These are phyloP conservation scores for Ellobius talpinus DNA, from an alignment of 2,113 vertebrate genomes.

Conservation along the genomic window DNA sequence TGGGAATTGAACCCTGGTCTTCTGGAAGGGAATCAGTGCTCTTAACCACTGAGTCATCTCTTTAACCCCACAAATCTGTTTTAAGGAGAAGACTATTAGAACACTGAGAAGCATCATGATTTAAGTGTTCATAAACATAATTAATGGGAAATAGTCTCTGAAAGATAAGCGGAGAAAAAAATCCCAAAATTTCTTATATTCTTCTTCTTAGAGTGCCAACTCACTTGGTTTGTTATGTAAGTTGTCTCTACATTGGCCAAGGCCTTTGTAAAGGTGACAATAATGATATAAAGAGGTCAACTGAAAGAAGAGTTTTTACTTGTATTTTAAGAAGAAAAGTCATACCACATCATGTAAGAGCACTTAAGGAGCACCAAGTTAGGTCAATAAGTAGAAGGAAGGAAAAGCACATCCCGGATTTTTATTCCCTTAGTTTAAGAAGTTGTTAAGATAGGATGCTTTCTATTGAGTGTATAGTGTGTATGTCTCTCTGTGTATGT, in stretches of 20 bases:
- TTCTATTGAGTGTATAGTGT: background rate
- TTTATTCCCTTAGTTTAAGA: background rate
- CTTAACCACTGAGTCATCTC: background rate
- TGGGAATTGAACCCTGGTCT: background rate
- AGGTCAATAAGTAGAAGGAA: background rate
- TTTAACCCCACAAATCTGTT: background rate
- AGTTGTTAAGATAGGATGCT: background rate
- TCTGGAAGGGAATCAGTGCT: background rate
- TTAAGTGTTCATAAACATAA: background rate
- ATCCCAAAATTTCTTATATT: background rate
- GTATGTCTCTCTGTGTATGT: background rate
- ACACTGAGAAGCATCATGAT: background rate
- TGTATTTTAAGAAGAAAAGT: background rate
- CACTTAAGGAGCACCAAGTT: background rate
- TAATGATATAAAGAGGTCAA: background rate
- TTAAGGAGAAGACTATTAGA: background rate
- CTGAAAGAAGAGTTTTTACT: background rate
- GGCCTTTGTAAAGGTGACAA: background rate
- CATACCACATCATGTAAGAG: background rate
- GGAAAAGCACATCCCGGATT: fast-evolving
- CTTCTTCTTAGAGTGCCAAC: background rate
- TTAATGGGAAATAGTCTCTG: background rate
- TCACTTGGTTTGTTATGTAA: background rate
- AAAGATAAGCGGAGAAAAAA: background rate
- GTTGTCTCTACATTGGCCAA: background rate